Conservation (phyloP, 2,113 vertebrate genomes). For the Globicephala melas region DNA sequence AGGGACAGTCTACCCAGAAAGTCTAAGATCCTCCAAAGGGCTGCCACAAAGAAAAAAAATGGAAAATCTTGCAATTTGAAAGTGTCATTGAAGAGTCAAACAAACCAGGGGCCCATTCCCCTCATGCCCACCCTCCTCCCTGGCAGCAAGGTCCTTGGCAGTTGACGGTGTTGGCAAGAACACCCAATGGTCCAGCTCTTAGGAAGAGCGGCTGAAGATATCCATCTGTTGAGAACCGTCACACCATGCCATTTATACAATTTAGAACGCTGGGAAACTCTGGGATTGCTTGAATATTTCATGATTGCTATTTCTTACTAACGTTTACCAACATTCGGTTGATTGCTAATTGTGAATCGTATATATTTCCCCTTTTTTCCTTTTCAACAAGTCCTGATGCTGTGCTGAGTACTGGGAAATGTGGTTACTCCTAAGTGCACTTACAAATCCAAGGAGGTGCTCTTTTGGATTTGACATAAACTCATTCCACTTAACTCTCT, state of each 20-base stretch:
- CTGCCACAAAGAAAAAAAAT: background rate
- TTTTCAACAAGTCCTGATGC: background rate
- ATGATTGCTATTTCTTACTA: background rate
- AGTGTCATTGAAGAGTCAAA: background rate
- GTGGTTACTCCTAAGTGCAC: background rate
- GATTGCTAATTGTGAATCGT: background rate
- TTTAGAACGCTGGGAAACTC: background rate
- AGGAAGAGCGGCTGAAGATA: background rate
- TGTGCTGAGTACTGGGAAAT: background rate
- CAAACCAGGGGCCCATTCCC: background rate
- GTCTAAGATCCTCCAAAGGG: background rate
- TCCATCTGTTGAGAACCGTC: background rate
- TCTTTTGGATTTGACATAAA: slow-evolving; percentile 32
- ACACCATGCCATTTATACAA: background rate
- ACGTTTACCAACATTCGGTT: background rate
- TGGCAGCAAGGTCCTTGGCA: background rate
- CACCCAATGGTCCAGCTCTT: background rate
- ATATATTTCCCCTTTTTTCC: background rate
- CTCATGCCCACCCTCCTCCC: background rate
- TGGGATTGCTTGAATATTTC: background rate
- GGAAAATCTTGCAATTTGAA: background rate
- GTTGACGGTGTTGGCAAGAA: background rate
- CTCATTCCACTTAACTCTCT: background rate
- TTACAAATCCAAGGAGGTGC: background rate
- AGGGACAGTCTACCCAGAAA: background rate